Percentiles rank a stretch among this genome's conserved stretches.
Evolutionary conservation across 1,140 invertebrate genomes (phyloP).

Genomic region (Bombus breviceps): DNA sequence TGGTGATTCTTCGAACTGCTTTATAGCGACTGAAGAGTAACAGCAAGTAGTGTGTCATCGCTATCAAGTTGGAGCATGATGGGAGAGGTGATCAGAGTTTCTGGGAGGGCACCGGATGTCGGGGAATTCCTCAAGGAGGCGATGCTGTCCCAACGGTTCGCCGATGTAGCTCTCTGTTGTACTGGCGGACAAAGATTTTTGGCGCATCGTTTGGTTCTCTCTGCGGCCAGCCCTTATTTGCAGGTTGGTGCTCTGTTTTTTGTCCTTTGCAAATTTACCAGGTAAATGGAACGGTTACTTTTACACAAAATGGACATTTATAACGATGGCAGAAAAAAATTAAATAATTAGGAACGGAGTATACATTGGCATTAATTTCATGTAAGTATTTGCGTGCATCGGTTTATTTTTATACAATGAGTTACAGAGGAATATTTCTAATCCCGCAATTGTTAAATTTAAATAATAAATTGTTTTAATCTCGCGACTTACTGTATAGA

Average conservation of each 20-base stretch:
- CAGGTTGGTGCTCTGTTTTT: constrained; percentile 65
- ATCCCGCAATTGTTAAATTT: no score
- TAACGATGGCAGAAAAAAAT: neutral
- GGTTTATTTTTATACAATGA: no score
- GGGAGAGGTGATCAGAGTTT: constrained; percentile 57
- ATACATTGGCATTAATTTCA: no score
- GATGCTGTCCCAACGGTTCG: constrained; percentile 76
- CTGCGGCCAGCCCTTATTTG: constrained; percentile 77
- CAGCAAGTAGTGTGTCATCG: neutral
- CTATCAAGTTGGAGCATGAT: constrained; percentile 48
- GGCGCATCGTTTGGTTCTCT: constrained; percentile 78
- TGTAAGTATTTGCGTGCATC: no score
- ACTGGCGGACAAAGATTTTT: constrained; percentile 75
- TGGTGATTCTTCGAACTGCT: neutral
- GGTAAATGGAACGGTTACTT: neutral
- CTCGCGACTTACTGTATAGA: no score
- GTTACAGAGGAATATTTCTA: no score
- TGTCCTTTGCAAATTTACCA: neutral
- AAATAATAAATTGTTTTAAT: no score
- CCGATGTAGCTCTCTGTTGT: constrained; percentile 77
- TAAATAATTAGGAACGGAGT: no score
- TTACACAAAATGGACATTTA: neutral
- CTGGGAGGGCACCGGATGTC: constrained; percentile 68
- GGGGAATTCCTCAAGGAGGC: constrained; percentile 73
- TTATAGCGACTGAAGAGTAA: neutral